Evolutionary conservation across 2,113 vertebrate species (phyloP).

Genomic region (Oenanthe melanoleuca): DNA sequence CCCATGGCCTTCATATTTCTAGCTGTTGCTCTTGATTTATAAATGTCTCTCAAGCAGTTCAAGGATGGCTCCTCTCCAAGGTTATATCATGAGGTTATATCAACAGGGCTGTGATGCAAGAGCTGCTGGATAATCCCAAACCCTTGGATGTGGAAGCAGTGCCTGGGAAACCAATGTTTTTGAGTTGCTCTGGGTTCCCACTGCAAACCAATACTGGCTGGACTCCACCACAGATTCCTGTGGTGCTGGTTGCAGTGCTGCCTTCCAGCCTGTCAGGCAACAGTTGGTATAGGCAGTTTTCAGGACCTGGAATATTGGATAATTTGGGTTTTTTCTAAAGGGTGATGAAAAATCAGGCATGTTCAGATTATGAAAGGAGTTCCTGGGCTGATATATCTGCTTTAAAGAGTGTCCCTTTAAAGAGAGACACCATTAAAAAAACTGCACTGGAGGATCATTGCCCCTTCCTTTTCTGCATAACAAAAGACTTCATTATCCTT

Average conservation of each 20-base stretch:
- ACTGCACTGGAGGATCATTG: neutral
- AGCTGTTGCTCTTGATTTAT: neutral
- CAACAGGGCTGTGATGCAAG: neutral
- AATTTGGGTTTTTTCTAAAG: neutral
- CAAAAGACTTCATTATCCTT: neutral
- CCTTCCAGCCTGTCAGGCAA: neutral
- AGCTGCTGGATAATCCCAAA: neutral
- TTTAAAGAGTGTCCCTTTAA: neutral
- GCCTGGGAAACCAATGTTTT: neutral
- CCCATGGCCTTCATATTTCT: neutral
- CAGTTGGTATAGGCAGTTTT: neutral
- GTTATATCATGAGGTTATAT: neutral
- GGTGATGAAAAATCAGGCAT: neutral
- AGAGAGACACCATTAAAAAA: neutral
- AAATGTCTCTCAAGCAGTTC: neutral
- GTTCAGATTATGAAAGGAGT: neutral
- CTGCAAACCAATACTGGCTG: neutral
- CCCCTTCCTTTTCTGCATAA: neutral
- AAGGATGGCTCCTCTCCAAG: conserved; percentile 34
- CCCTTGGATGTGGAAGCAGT: neutral
- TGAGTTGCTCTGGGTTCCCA: neutral
- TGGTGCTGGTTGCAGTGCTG: neutral
- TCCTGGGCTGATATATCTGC: neutral
- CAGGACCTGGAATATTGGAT: neutral
- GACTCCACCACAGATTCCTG: neutral